Evolutionary conservation across 2,888 invertebrate species (phyloP), one percentile per base, ranked within the genome.

Genomic region (Cyclophora punctaria): DNA sequence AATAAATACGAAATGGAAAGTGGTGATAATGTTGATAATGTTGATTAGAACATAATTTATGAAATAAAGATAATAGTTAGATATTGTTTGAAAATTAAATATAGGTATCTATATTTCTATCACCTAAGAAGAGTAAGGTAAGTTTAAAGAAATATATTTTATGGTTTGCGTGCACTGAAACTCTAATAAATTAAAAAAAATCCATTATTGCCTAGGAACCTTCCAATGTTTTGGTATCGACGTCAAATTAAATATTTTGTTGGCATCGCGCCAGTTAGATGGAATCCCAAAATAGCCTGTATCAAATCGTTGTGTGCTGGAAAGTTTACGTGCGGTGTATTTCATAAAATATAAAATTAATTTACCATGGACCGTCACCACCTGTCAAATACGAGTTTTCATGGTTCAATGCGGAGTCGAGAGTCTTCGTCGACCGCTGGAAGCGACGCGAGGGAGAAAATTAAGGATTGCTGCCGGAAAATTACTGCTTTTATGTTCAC

Each of bases 401-500:
- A 93, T 73, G 90, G 91, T 50, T 93, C 93, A 7, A 80, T 91
- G 71, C 83, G 91, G 55, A 93, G 93, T 63, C 87, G 89, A 42
- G 93, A 92, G 35, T 93, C 93, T 0, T 92, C 93, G 2, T 91
- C 93, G 0, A 91, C 92, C 33, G 90, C 90, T 44, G 91, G 90
- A 52, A 90, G 90, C 68, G 93, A 93, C 64, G 92, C 94, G 0
- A 86, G 92, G 40, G 94, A 94, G 70, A 93, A 93, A 69, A 91
- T 96, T 51, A 95, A 95, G 78, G 94, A 95, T 71, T 96, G 95
- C 74, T 94, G 94, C 67, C 90, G 96, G 44, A 96, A 96, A 78
- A 90, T 96, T 63, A 92, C 95, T 51, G 95, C 96, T 4, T 96
- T 96, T 71, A 96, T 96, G 96, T 96, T 95, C 84, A 96, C 96